A percentile compares a stretch with the other conserved stretches of the same genome.
Conservation (phyloP, 53 echinoderm and acorn worm genomes). For the Holothuria leucospilota region DNA sequence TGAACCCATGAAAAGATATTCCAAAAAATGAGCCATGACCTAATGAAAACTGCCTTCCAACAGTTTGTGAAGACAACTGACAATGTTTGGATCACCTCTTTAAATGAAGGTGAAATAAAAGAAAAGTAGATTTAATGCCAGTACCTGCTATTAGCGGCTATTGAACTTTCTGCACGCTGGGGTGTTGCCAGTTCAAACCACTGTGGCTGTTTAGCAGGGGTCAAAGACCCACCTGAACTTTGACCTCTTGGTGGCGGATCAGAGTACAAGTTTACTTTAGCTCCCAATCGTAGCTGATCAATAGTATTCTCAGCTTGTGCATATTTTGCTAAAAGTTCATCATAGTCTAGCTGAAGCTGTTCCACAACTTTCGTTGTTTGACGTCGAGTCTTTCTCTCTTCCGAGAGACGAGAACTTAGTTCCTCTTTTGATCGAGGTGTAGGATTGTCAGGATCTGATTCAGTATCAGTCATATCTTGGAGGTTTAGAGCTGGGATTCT, state of each 20-base stretch:
- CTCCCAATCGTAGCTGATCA: conserved; percentile 87
- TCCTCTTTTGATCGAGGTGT: conserved; percentile 44
- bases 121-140: background rate
- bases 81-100: no score
- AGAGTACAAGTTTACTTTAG: conserved; percentile 78
- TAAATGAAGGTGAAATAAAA: background rate
- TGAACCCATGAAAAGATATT: no score
- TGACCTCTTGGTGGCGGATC: conserved; percentile 41
- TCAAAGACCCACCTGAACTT: conserved; percentile 20
- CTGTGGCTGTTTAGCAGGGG: conserved; percentile 49
- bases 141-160: background rate
- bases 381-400: conserved; percentile 36
- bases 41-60: no score
- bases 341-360: conserved; percentile 88
- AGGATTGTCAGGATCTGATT: conserved; percentile 8
- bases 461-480: conserved; percentile 5
- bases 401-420: conserved; percentile 14
- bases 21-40: no score
- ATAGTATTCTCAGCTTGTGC: conserved; percentile 94
- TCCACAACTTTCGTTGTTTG: conserved; percentile 72
- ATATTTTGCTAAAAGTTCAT: conserved; percentile 85
- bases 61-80: no score
- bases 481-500: conserved; percentile 23
- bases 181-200: conserved; percentile 51
- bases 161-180: conserved; percentile 52